A percentile compares a stretch with the other conserved stretches of the same genome.
Conservation (phyloP, 2,113 vertebrate species). For the Brienomyrus brachyistius region DNA sequence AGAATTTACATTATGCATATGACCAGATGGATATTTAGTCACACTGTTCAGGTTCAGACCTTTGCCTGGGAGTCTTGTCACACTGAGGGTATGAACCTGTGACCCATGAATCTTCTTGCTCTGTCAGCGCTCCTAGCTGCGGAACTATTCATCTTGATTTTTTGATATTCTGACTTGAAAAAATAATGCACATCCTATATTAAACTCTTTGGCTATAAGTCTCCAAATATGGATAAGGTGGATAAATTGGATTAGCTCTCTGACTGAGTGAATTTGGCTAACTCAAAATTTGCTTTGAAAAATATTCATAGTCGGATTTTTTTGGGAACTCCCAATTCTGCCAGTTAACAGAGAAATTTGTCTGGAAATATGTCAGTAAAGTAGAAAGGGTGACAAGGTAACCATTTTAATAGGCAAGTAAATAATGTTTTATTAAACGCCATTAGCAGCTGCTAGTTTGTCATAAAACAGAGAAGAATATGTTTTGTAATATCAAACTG, state of each 20-base stretch:
- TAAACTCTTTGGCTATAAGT: neutral
- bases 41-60: neutral
- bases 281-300: constrained; percentile 2
- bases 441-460: neutral
- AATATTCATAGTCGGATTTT: neutral
- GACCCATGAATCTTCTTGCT: neutral
- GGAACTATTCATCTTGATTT: neutral
- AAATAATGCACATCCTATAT: neutral
- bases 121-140: neutral
- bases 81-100: neutral
- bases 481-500: neutral
- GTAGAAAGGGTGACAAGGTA: neutral
- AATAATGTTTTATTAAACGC: neutral
- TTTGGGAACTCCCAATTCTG: neutral
- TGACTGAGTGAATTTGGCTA: constrained; percentile 6
- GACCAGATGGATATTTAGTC: constrained; percentile 1
- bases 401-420: neutral
- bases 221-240: constrained; percentile 4
- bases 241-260: neutral
- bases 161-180: neutral
- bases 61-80: neutral
- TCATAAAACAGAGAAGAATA: neutral
- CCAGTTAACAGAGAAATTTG: neutral
- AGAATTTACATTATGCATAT: constrained; percentile 6
- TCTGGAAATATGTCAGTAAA: neutral